Base-by-base conservation (phyloP, 1,140 invertebrate genomes). In the Paraescarpia echinospica region DNA sequence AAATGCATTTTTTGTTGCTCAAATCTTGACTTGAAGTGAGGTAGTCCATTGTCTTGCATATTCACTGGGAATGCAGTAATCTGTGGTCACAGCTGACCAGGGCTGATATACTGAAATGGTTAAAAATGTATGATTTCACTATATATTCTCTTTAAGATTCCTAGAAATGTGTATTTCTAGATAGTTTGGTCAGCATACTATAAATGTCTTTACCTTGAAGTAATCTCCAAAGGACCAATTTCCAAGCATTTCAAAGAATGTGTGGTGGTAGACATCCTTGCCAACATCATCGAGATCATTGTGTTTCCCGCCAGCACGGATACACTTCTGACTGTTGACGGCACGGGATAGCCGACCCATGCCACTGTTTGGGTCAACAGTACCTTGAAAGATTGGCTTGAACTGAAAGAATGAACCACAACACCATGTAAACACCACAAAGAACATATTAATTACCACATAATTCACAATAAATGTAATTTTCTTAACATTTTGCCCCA, bases 151-250 rank as follows among this genome's bases (percentile, higher is more conserved):
- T n/a, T n/a, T n/a, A n/a, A n/a, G n/a, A n/a, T n/a, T n/a, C 18
- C 2, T 77, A 27, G 59, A 12, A 77, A 2, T 77, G 22, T 4
- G 59, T 31, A 77, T 77, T 77, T 77, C 22, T 27, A 77, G 59
- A 31, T 77, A 77, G 22, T 4, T 4, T 77, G 22, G 14, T 27
- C 14, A 41, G 14, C 33, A 33, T 18, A 14, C 4, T 31, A 33
- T 18, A 33, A 31, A 35, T 34, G 35, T 31, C 34, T 91, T 94
- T 95, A 98, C 97, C 96, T 99, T 99, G 96, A 99, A 99, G 96
- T 99, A 99, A 96, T 99, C 99, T 48, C 99, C 99, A 97, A 99
- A 99, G 9, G 99, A 99, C 99, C 99, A 99, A 96, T 99, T 99
- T 34, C 99, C 99, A 97, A 99, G 97, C 99, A 99, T 99, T 97